Evolutionary conservation across 2,797 vertebrate genomes (phyloP).

Genomic region (Pristis pectinata): DNA sequence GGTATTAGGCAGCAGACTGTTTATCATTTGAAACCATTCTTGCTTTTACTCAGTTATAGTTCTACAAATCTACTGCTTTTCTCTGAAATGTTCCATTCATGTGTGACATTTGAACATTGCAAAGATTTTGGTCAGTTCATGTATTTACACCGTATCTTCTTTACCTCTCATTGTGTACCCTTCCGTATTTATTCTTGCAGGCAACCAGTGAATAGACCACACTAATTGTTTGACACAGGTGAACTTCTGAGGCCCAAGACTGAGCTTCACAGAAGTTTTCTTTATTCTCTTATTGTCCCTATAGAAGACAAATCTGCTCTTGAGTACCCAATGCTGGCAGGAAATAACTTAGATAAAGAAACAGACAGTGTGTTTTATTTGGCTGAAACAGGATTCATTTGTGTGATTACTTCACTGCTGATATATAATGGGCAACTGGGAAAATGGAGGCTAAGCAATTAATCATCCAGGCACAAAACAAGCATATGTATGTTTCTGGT

Average conservation of each 20-base stretch:
- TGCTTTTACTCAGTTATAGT: background rate
- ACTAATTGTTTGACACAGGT: background rate
- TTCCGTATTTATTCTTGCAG: background rate
- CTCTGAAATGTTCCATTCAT: background rate
- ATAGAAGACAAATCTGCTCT: background rate
- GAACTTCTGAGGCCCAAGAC: background rate
- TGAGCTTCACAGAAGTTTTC: background rate
- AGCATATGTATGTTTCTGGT: background rate
- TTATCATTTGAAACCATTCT: background rate
- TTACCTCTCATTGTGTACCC: background rate
- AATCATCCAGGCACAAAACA: background rate
- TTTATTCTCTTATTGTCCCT: background rate
- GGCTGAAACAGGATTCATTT: background rate
- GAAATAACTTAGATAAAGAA: background rate
- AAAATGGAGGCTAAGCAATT: background rate
- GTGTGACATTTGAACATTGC: background rate
- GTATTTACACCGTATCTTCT: background rate
- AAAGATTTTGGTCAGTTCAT: background rate
- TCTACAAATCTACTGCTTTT: background rate
- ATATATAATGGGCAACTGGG: background rate
- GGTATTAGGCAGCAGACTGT: background rate
- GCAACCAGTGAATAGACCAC: background rate
- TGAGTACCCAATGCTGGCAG: background rate
- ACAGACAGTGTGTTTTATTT: background rate
- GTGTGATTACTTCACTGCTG: background rate